phyloP scores from a whole-genome alignment of 2,888 invertebrate genomes.

The Steinernema scapterisci region DNA sequence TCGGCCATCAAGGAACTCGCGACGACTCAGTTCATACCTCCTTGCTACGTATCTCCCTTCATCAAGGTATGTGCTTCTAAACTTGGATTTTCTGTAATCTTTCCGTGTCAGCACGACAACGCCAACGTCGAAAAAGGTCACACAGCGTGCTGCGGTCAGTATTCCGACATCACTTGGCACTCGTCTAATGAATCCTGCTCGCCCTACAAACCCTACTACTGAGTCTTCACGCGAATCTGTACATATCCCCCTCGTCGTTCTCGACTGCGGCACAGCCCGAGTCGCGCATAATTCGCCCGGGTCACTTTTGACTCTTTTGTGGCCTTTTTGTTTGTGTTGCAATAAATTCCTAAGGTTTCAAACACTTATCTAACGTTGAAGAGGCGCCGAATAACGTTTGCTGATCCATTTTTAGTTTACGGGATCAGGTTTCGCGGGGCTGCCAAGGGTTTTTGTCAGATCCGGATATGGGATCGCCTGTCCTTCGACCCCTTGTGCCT shows the following conservation, averaged over 20 bases:
- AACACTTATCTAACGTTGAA: no score
- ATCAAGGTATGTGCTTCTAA: background rate
- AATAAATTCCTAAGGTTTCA: no score
- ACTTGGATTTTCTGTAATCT: background rate
- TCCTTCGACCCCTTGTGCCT: no score
- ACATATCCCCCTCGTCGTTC: background rate
- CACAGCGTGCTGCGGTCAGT: conserved; percentile 59
- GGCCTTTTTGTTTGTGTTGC: no score
- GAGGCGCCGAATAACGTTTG: no score
- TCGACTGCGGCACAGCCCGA: background rate
- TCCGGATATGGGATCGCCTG: no score
- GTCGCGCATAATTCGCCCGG: background rate
- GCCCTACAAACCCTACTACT: background rate
- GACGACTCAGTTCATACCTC: conserved; percentile 43
- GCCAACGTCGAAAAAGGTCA: conserved; percentile 25
- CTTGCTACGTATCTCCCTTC: conserved; percentile 44
- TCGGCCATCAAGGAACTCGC: conserved; percentile 47
- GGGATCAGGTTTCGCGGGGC: no score
- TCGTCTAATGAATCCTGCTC: background rate
- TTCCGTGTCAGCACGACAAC: background rate
- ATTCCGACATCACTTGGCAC: conserved; percentile 46
- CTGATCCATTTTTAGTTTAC: no score
- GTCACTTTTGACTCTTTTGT: background rate
- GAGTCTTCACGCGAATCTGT: background rate
- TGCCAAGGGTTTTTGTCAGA: no score